Evolutionary conservation across 1,140 invertebrate species (phyloP), one percentile per base, ranked within the genome.

Genomic region (Drosophila tropicalis): DNA sequence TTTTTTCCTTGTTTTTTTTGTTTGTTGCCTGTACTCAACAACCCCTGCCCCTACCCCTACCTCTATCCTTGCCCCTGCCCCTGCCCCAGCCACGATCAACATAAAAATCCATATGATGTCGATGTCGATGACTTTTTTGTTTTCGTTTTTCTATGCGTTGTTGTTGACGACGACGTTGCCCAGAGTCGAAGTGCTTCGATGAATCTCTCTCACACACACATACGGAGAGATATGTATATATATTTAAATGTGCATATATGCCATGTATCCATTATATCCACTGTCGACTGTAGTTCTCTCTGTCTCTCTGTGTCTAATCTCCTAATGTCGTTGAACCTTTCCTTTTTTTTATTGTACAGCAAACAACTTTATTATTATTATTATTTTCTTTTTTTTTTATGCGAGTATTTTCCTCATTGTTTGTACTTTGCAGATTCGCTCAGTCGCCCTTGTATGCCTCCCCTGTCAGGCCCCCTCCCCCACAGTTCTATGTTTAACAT

Each of bases 71-170:
- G 29, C 15, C 61, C 62, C 62, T 68, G 47, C 1, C 32, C 34
- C 25, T 63, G 47, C 62, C 56, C n/a, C 58, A 70, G 63, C 67
- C 72, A 68, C 63, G 39, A 62, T 74, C 82, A 81, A 68, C 74
- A 79, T 71, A 76, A 66, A 75, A 86, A 86, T 86, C 82, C 79
- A 87, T 87, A 72, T 73, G 79, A 86, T 79, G 83, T 86, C 83
- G 83, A 82, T 86, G 83, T 86, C 83, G 83, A 82, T 86, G 83
- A 87, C 83, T 79, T 73, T 87, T 81, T 86, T 76, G 15, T 70
- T 79, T 66, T 67, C 34, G 17, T 62, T 57, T 51, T 68, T 79
- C 67, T 71, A 77, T 81, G 81, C 70, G 70, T 66, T 56, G 63
- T 64, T 29, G 29, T 29, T 29, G 29, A 29, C 29, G 5, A 29